Conservation (phyloP, 1,140 invertebrate genomes). For the Homarus americanus region DNA sequence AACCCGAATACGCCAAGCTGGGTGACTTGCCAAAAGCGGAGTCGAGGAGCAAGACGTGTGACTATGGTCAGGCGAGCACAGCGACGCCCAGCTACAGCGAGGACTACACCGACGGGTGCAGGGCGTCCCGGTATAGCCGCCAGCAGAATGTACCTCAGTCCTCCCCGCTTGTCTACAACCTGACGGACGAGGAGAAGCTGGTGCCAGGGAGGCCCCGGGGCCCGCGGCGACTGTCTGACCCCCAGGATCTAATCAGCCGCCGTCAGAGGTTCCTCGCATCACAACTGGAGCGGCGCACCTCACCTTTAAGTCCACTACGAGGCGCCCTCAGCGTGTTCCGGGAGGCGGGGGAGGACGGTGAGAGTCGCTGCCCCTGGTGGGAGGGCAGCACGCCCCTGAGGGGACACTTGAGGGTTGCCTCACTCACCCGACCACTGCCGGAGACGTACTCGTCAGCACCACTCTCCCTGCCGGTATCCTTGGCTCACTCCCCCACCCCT, state of each 20-base stretch:
- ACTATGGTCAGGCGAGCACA: background rate
- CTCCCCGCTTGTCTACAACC: constrained; percentile 23
- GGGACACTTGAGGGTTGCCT: constrained; percentile 42
- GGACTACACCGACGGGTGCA: constrained; percentile 21
- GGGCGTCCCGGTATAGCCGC: constrained; percentile 18
- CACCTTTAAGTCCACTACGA: constrained; percentile 53
- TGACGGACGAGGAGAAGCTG: constrained; percentile 73
- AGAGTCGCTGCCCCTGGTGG: constrained; percentile 9
- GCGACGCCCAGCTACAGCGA: constrained; percentile 9
- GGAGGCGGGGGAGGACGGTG: constrained; percentile 27
- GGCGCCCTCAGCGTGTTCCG: constrained; percentile 53
- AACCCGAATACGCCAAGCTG: constrained; percentile 33
- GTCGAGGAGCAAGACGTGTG: background rate
- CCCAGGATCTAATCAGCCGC: constrained; percentile 61
- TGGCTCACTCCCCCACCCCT: constrained; percentile 59
- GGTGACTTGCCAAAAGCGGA: background rate
- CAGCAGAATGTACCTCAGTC: constrained; percentile 10
- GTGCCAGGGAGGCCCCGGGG: constrained; percentile 55
- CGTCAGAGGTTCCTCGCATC: constrained; percentile 70
- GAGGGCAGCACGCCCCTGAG: constrained; percentile 53
- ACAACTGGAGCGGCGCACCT: constrained; percentile 64
- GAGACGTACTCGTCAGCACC: constrained; percentile 58
- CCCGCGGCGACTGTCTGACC: constrained; percentile 63
- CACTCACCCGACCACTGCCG: constrained; percentile 10
- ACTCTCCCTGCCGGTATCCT: constrained; percentile 51